Conservation (phyloP, 2,888 invertebrate genomes). For the Dryobota labecula region DNA sequence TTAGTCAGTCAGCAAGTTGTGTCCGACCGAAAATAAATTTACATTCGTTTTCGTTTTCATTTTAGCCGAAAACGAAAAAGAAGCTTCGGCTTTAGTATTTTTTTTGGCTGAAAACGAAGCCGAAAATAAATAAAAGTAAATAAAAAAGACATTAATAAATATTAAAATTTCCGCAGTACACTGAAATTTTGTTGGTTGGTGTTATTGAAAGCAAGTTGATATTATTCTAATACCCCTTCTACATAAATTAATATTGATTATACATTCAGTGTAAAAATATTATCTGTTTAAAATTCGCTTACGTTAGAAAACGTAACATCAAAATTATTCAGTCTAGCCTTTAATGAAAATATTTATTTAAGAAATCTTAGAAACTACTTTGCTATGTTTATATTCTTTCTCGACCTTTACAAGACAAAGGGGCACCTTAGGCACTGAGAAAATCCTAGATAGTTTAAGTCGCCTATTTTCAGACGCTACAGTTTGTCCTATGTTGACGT, state of each 20-base stretch:
- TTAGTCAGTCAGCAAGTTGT: too few species aligned
- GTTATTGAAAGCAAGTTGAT: too few species aligned
- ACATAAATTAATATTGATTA: neutral
- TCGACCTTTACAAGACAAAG: constrained; percentile 34
- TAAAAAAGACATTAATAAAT: too few species aligned
- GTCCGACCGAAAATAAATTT: too few species aligned
- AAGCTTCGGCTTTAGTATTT: too few species aligned
- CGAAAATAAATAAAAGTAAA: too few species aligned
- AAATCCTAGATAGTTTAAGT: constrained; percentile 9
- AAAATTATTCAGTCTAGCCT: constrained; percentile 2
- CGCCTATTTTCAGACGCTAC: constrained; percentile 3
- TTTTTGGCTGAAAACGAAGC: too few species aligned
- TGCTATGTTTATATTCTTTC: constrained; percentile 13
- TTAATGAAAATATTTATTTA: constrained; percentile 26
- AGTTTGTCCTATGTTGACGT: neutral
- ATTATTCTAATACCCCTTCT: too few species aligned
- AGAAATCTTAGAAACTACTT: constrained; percentile 1
- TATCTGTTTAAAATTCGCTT: constrained; percentile 1
- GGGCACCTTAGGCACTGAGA: constrained; percentile 26
- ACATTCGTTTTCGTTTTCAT: too few species aligned
- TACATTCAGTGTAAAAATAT: neutral
- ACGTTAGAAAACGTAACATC: neutral
- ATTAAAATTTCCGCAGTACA: too few species aligned
- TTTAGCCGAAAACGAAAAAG: too few species aligned
- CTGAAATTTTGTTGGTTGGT: too few species aligned